Evolutionary conservation across 2,888 invertebrate genomes (phyloP).

Genomic region (Leptopilina drosophilae): DNA sequence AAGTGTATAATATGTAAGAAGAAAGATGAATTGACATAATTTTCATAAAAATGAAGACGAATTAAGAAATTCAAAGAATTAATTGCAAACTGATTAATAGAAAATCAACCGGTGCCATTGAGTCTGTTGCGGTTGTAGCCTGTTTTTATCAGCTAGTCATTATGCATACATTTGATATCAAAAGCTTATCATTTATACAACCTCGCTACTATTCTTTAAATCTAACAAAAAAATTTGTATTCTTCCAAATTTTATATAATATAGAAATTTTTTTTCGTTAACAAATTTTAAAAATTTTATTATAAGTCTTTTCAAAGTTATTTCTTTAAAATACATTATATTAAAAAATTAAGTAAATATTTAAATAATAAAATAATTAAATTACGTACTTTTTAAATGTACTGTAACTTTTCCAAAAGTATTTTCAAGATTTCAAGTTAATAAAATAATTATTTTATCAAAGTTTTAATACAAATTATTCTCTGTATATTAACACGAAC

Average conservation of each 20-base stretch:
- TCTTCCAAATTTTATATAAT: not conserved
- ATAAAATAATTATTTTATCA: too few species aligned
- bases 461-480: too few species aligned
- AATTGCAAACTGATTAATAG: slow-evolving; percentile 8
- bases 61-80: slow-evolving; percentile 9
- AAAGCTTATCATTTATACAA: slow-evolving; percentile 4
- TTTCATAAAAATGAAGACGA: not conserved
- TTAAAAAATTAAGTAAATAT: too few species aligned
- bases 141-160: slow-evolving; percentile 51
- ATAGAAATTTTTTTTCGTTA: too few species aligned
- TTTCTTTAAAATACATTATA: not conserved
- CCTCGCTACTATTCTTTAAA: slow-evolving; percentile 10
- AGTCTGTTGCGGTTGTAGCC: slow-evolving; percentile 56
- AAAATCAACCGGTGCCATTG: slow-evolving; percentile 54
- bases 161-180: not conserved
- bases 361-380: too few species aligned
- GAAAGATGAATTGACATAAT: not conserved
- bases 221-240: not conserved
- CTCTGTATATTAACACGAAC: too few species aligned
- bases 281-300: not conserved
- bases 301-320: not conserved
- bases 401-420: too few species aligned
- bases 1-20: not conserved
- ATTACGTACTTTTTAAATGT: not conserved
- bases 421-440: too few species aligned